Base-by-base conservation (phyloP, 2,113 vertebrate species). In the Mus musculus region DNA sequence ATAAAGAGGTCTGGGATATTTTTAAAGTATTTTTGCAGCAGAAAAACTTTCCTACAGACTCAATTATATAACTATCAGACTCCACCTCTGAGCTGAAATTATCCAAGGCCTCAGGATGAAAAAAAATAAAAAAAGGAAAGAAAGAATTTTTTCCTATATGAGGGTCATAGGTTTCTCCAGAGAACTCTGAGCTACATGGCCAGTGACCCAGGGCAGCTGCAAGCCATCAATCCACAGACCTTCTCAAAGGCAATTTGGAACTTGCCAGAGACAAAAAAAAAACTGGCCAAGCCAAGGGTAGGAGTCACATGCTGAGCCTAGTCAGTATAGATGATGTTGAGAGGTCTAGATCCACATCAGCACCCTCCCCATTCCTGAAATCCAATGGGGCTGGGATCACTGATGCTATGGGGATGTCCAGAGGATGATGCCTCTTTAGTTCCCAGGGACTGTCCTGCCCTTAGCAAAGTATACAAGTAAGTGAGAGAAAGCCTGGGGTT, bases 41-140 rank as follows among this genome's bases (percentile, higher is more conserved):
- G 95, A 88, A 96, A 97, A 97, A 96, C 95, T 97, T 97, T 97
- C 96, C 95, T 97, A 94, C 97, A 97, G 95, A 96, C 96, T 97
- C 93, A 97, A 97, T 98, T 97, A 98, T 95, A 91, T 98, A 98
- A 97, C 95, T 59, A 95, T 96, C 92, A 96, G 93, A n/a, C 95
- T 98, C 97, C 95, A 95, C 96, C 90, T 97, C 94, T 87, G 69
- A 94, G 94, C 78, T 96, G 96, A 97, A 97, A 96, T 95, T 95
- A 96, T 72, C 90, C 96, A 95, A 54, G 86, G 96, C 77, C 96
- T 98, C 69, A 90, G 90, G 78, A 91, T 81, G 56, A 65, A 88
- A 73, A 71, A 54, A 69, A 80, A 71, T 72, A 85, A 76, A 42
- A 80, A 78, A 63, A 88, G 54, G 59, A 78, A 90, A 72, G 89